Conservation (phyloP, 2,797 vertebrate genomes). For the Falco peregrinus region DNA sequence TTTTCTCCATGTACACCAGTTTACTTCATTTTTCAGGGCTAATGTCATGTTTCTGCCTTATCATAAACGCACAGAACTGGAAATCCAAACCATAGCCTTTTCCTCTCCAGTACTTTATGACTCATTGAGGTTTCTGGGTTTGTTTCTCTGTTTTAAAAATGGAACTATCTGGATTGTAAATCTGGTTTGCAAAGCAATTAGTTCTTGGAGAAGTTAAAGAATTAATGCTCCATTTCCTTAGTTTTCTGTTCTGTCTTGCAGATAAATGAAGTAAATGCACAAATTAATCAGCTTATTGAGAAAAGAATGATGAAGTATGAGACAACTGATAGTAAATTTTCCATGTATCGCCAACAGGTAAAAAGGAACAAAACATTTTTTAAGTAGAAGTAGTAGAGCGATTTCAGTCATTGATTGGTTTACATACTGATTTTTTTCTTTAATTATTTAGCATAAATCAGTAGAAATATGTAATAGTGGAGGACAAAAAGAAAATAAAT, state of each 20-base stretch:
- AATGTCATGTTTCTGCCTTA: neutral
- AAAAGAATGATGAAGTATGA: constrained; percentile 93
- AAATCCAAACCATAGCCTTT: constrained; percentile 14
- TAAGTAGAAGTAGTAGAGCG: neutral
- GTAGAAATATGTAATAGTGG: neutral
- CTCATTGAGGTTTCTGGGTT: constrained; percentile 5
- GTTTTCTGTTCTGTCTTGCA: constrained; percentile 71
- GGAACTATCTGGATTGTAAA: constrained; percentile 8
- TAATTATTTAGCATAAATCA: neutral
- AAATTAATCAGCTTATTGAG: constrained; percentile 92
- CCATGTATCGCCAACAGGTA: constrained; percentile 94
- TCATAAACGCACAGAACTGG: constrained; percentile 48
- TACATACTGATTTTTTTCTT: neutral
- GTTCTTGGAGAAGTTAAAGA: constrained; percentile 13
- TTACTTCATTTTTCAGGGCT: constrained; percentile 23
- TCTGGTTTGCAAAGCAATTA: constrained; percentile 20
- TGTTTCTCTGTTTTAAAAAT: neutral
- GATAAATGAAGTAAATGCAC: constrained; percentile 85
- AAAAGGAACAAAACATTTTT: neutral
- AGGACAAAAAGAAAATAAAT: neutral
- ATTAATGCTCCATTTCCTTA: neutral
- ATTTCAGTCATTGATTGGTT: neutral
- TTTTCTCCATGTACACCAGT: neutral
- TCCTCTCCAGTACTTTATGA: constrained; percentile 28
- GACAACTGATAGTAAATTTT: constrained; percentile 90